A percentile compares a stretch with the other conserved stretches of the same genome.
Conservation (phyloP, 2,113 vertebrate genomes). For the Lagopus leucura region DNA sequence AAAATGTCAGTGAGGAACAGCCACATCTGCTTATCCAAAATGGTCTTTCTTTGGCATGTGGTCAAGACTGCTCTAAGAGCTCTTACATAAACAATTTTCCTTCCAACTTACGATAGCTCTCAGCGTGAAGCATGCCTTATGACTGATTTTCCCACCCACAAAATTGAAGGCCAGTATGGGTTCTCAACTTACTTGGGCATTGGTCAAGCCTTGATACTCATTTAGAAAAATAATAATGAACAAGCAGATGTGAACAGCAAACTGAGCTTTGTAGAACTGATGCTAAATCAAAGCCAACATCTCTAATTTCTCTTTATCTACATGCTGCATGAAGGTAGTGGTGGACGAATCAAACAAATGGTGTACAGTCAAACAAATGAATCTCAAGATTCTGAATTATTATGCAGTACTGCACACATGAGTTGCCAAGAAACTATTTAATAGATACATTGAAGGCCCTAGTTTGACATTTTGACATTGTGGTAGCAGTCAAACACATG, state of each 20-base stretch:
- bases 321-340: not conserved
- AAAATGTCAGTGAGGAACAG: not conserved
- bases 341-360: not conserved
- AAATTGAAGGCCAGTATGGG: not conserved
- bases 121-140: slow-evolving; percentile 1
- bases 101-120: slow-evolving; percentile 20
- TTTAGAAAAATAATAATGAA: slow-evolving; percentile 28
- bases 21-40: not conserved
- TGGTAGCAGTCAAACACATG: not conserved
- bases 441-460: not conserved
- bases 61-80: not conserved
- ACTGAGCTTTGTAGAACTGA: not conserved
- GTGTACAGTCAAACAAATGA: not conserved
- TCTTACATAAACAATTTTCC: slow-evolving; percentile 1
- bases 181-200: not conserved
- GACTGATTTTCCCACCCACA: slow-evolving; percentile 45
- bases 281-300: not conserved
- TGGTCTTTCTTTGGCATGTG: not conserved
- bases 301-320: not conserved
- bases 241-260: not conserved
- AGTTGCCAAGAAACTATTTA: not conserved
- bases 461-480: not conserved
- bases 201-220: slow-evolving; percentile 12
- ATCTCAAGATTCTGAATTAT: not conserved
- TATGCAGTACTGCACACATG: fast-evolving